Base-by-base conservation (phyloP, 2,797 vertebrate species). In the Craterocephalus amniculus region DNA sequence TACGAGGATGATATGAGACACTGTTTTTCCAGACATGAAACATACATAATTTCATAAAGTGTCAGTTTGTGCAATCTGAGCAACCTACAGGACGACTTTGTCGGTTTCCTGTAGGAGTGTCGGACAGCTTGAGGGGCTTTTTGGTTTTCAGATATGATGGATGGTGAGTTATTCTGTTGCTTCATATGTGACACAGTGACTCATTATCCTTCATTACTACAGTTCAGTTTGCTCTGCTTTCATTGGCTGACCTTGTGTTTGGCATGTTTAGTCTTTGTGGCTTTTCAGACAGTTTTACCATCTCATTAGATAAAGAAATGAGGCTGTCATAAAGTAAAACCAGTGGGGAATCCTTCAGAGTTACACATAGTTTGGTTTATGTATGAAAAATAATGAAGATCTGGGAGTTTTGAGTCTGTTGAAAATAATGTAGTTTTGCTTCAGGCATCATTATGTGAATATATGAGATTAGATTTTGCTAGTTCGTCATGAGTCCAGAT, bases 181-280 rank as follows among this genome's bases (percentile, higher is more conserved):
- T 67, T 78, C 70, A 69, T 51, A 1, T 51, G 18, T 65, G 78
- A 78, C 61, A 81, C 79, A 70, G 11, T 14, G 40, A 52, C n/a
- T 34, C 6, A 34, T 67, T 22, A 43, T 57, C 43, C 8, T n/a
- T 58, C 20, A 35, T 38, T 60, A 26, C 45, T 45, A 3, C 1
- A 0, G 27, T 29, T 73, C 9, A 54, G 45, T 62, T 76, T 76
- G 31, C 61, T 45, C 51, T 64, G 31, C 29, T 56, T 45, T 58
- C 36, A 22, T 45, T 71, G 18, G 67, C 52, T 0, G 7, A 4
- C 49, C 56, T 65, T 48, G 40, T 45, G 10, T 16, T 34, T 58
- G n/a, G 43, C 8, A n/a, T 32, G 22, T 54, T 58, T 8, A 14
- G 58, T 63, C 0, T 38, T 43, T 59, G 63, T 61, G 76, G 58